A percentile compares a stretch with the other conserved stretches of the same genome.
phyloP scores from a whole-genome alignment of 2,797 vertebrate genomes.

The Argentina silus region DNA sequence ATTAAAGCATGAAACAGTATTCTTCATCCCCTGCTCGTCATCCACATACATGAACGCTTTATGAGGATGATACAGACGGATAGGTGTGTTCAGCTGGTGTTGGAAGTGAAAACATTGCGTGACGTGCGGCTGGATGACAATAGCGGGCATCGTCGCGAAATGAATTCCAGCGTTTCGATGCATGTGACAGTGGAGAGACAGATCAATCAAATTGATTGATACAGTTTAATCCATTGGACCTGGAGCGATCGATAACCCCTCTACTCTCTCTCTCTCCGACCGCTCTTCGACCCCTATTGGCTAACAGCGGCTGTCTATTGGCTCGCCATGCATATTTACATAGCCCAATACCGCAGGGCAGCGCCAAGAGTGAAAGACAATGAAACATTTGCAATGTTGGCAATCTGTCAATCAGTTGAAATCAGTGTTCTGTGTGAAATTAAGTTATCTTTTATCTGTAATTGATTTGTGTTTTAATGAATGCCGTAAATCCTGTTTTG shows the following conservation, averaged over 20 bases:
- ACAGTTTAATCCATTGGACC: not conserved
- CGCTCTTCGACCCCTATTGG: not conserved
- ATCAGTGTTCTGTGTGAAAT: not conserved
- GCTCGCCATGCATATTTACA: not conserved
- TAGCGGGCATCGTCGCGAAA: not conserved
- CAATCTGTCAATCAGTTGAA: too few relatives aligned
- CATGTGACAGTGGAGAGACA: slow-evolving; percentile 1
- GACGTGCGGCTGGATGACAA: not conserved
- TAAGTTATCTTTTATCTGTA: not conserved
- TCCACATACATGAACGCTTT: too few relatives aligned
- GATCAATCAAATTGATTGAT: too few relatives aligned
- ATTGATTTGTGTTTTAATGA: too few relatives aligned
- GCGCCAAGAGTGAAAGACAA: not conserved
- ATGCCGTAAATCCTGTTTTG: too few relatives aligned
- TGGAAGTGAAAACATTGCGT: slow-evolving; percentile 6
- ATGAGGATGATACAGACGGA: not conserved
- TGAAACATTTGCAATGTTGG: not conserved
- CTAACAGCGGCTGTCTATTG: not conserved
- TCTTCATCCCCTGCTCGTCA: too few relatives aligned
- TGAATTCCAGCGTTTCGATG: slow-evolving; percentile 9
- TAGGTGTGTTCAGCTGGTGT: not conserved
- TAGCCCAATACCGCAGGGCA: not conserved
- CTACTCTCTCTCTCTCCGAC: not conserved
- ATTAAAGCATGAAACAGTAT: too few relatives aligned
- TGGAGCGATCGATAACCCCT: not conserved